Evolutionary conservation across 1,140 invertebrate genomes (phyloP).

Genomic region (Formica exsecta): DNA sequence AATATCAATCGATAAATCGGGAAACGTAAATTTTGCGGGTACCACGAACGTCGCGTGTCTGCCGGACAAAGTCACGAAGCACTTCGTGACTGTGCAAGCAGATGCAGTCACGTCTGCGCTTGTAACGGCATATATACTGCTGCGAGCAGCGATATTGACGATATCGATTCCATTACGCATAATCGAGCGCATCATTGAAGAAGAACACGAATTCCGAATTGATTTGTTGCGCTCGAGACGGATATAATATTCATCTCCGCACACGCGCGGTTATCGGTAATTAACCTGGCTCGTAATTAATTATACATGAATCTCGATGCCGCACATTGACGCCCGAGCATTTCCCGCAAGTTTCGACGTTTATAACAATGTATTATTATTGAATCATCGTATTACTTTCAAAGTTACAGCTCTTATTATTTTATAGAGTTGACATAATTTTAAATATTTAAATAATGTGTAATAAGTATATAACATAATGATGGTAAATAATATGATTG

Average conservation of each 20-base stretch:
- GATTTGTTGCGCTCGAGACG: background rate
- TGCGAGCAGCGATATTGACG: constrained; percentile 10
- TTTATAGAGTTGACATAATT: background rate
- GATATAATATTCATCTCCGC: constrained; percentile 33
- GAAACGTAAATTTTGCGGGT: constrained; percentile 32
- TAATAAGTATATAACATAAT: background rate
- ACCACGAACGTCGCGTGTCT: background rate
- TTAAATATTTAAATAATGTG: background rate
- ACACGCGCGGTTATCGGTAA: constrained; percentile 3
- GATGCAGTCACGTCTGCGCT: constrained; percentile 50
- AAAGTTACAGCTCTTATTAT: background rate
- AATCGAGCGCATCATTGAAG: constrained; percentile 49
- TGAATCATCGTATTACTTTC: background rate
- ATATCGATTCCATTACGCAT: constrained; percentile 53
- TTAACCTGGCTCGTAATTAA: constrained; percentile 37
- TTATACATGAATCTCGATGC: constrained; percentile 30
- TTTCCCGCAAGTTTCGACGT: background rate
- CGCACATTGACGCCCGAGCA: constrained; percentile 27
- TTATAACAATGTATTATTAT: background rate
- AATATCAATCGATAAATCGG: constrained; percentile 35
- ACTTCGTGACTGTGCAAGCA: constrained; percentile 47
- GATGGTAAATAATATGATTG: background rate
- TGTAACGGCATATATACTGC: constrained; percentile 13
- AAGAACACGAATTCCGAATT: background rate
- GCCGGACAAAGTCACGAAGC: constrained; percentile 43